Base-by-base conservation (phyloP, 1,140 invertebrate species). In the Scaptomyza pallida region DNA sequence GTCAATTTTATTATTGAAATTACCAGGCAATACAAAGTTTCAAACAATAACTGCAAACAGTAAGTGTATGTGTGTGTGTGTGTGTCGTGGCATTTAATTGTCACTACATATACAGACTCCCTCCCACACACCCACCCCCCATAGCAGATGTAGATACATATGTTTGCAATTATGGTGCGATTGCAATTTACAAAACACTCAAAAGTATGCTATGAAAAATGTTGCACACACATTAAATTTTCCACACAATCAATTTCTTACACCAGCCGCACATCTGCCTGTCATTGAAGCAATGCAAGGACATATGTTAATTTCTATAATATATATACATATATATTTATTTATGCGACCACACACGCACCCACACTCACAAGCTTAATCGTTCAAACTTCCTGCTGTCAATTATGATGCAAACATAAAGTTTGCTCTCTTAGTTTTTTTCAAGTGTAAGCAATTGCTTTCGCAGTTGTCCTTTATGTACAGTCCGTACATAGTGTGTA, bases 1-100 rank as follows among this genome's bases (percentile, higher is more conserved):
- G 80, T 85, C 81, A 81, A 81, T 85, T 85, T 85, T 81, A 85
- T 86, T 86, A 86, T 85, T 73, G 73, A 70, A 85, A 85, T 86
- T 40, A 47, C 47, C 63, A 50, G 65, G 65, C 71, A 54, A 72
- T 51, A 21, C 61, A 54, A 73, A 63, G 74, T 65, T n/a, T 68
- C 69, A 81, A 86, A 85, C 62, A 78, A 76, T 61, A 71, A 77
- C 50, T 48, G 48, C 43, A 41, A 43, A 35, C 51, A 50, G 50
- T 65, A 51, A 60, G 59, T 65, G 65, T 86, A 61, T 21, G 12
- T 21, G 41, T 19, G 5, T 48, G 30, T 48, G 10, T 30, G n/a
- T 54, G 1, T 65, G 16, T 59, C 8, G 1, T 13, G 72, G 73
- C 72, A 76, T 79, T 88, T 81, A 88, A 85, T 62, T 45, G 51